A percentile compares a stretch with the other conserved stretches of the same genome.
Evolutionary conservation across 2,888 invertebrate species (phyloP).

Genomic region (Tryphoninae sp.): DNA sequence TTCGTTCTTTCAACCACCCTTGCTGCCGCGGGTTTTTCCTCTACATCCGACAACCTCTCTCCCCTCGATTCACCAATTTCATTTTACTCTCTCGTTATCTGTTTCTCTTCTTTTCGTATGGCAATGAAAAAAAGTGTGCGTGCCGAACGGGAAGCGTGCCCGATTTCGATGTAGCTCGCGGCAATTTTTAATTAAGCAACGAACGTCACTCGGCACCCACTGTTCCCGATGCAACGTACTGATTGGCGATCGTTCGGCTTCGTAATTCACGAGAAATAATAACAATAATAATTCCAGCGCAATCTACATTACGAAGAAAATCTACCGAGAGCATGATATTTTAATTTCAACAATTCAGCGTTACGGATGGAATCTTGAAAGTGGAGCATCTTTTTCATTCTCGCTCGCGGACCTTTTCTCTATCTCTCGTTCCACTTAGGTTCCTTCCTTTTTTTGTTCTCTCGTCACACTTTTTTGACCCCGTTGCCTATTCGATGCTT

Average conservation of each 20-base stretch:
- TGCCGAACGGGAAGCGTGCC: slow-evolving; percentile 2
- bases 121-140: slow-evolving; percentile 7
- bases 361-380: not conserved
- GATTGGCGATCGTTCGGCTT: slow-evolving; percentile 8
- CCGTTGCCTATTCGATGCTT: not conserved
- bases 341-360: not conserved
- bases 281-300: not conserved
- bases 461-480: slow-evolving; percentile 17
- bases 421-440: not conserved
- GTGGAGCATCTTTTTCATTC: slow-evolving; percentile 1
- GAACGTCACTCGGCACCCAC: slow-evolving; percentile 13
- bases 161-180: slow-evolving; percentile 22
- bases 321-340: not conserved
- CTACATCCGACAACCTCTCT: slow-evolving; percentile 29
- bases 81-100: slow-evolving; percentile 27
- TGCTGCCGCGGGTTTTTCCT: slow-evolving; percentile 31
- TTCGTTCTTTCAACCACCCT: slow-evolving; percentile 40
- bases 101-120: not conserved
- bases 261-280: slow-evolving; percentile 10
- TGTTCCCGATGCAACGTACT: slow-evolving; percentile 14
- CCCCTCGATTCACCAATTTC: slow-evolving; percentile 46
- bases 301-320: not conserved
- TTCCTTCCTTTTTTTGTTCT: not conserved
- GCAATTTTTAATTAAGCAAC: slow-evolving; percentile 52
- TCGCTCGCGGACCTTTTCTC: not conserved